phyloP scores from a whole-genome alignment of 2,888 invertebrate species.

The Neoaliturus tenellus region DNA sequence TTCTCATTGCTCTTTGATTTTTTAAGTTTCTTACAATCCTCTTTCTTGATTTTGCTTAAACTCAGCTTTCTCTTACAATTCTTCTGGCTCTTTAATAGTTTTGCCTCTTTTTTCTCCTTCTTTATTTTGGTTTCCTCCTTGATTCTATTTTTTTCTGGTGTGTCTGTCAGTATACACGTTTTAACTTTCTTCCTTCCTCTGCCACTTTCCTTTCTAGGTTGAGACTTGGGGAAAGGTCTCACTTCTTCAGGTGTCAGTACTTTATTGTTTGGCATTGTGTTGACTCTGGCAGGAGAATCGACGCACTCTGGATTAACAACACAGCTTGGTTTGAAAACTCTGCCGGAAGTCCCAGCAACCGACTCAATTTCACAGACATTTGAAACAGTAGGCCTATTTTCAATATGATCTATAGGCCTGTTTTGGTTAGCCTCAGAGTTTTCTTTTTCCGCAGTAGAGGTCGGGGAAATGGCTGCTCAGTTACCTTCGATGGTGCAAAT shows the following conservation, averaged over 20 bases:
- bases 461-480: background rate
- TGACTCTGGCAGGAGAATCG: background rate
- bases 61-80: background rate
- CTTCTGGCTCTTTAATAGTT: background rate
- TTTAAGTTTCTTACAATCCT: background rate
- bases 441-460: background rate
- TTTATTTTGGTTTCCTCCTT: conserved; percentile 23
- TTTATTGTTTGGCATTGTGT: background rate
- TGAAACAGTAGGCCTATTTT: background rate
- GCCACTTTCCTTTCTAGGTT: background rate
- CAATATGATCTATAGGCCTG: background rate
- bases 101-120: conserved; percentile 28
- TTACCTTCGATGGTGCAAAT: conserved; percentile 24
- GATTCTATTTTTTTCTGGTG: conserved; percentile 30
- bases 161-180: conserved; percentile 32
- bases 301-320: background rate
- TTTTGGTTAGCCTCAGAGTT: background rate
- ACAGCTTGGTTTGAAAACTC: no score
- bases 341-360: background rate
- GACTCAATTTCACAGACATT: background rate
- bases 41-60: background rate
- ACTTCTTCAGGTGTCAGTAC: conserved; percentile 29
- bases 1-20: background rate
- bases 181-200: conserved; percentile 35
- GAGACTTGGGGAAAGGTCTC: conserved; percentile 34